phyloP scores from a whole-genome alignment of 1,140 invertebrate genomes.

The Caenorhabditis remanei region DNA sequence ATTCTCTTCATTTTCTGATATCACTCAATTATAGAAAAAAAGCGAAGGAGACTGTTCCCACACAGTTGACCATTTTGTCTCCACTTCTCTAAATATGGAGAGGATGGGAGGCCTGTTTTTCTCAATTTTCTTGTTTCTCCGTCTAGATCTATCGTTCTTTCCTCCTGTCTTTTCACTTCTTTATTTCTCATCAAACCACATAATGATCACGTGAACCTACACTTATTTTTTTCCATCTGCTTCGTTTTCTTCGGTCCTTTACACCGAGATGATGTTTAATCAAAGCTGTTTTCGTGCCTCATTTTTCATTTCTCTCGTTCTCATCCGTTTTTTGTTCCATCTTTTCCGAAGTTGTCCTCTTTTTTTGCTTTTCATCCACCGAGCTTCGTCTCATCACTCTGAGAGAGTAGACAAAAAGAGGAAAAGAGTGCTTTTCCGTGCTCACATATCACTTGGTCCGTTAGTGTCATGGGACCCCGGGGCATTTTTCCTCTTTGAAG shows the following conservation, averaged over 20 bases:
- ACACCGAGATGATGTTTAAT: conserved; percentile 41
- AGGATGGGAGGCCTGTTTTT: conserved; percentile 23
- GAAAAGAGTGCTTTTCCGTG: conserved; percentile 35
- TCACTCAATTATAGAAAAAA: neutral
- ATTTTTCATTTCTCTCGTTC: neutral
- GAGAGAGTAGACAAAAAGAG: conserved; percentile 6
- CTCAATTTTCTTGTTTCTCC: neutral
- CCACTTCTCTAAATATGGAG: conserved; percentile 11
- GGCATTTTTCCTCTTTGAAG: conserved; percentile 7
- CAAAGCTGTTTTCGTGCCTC: conserved; percentile 27
- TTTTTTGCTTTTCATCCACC: neutral
- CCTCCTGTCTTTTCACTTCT: neutral
- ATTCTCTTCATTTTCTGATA: neutral
- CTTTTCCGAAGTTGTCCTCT: neutral
- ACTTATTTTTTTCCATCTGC: conserved; percentile 48
- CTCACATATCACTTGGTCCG: conserved; percentile 52
- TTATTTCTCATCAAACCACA: conserved; percentile 29
- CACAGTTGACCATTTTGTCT: conserved; percentile 27
- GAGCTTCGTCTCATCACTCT: conserved; percentile 23
- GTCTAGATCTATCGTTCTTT: conserved; percentile 5
- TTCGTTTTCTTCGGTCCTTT: conserved; percentile 18
- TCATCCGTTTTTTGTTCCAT: neutral
- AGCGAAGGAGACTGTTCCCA: neutral
- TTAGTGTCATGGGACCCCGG: conserved; percentile 53
- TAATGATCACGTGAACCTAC: conserved; percentile 46